Evolutionary conservation across 2,797 vertebrate species (phyloP), one percentile per base, ranked within the genome.

Genomic region (Chelonia mydas): DNA sequence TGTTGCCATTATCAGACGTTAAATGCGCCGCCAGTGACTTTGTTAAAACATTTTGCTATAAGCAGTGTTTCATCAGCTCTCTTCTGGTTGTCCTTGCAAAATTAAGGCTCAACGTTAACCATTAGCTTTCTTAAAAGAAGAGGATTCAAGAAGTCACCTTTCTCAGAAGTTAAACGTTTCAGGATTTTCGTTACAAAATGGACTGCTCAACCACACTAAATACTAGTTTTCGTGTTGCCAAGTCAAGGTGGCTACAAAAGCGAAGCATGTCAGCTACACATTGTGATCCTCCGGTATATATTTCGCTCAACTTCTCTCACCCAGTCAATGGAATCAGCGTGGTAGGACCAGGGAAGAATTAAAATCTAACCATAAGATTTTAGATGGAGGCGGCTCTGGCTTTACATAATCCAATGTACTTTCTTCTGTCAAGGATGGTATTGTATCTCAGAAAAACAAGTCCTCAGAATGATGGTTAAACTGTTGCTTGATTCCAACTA

Each of bases 121-220:
- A 2, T 2, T 23, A 49, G 2, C 0, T 7, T 47, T 9, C 0
- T 1, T 11, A 50, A 0, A 77, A 49, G 1, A 9, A 31, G 72
- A 3, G 3, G 21, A 37, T 72, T 49, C 76, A 81, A 61, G 53
- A 79, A 72, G 45, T 2, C 49, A 50, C 21, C 21, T n/a, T 2
- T 79, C 49, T 53, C 50, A 47, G 8, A 80, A 12, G 21, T 72
- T 55, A 21, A 27, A 0, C 0, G 28, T 23, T 19, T 1, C 0
- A 7, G 21, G 5, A 9, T 13, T 19, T 1, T 10, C 53, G 27
- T 13, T 3, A 37, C 50, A 76, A 8, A 61, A 7, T 0, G n/a
- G 12, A 50, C 11, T 33, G 0, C 13, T 37, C 16, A 5, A 11
- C 7, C 25, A 47, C 90, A 77, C 49, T 77, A 50, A 7, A 50